Evolutionary conservation across 2,797 vertebrate species (phyloP).

Genomic region (Galago senegalensis): DNA sequence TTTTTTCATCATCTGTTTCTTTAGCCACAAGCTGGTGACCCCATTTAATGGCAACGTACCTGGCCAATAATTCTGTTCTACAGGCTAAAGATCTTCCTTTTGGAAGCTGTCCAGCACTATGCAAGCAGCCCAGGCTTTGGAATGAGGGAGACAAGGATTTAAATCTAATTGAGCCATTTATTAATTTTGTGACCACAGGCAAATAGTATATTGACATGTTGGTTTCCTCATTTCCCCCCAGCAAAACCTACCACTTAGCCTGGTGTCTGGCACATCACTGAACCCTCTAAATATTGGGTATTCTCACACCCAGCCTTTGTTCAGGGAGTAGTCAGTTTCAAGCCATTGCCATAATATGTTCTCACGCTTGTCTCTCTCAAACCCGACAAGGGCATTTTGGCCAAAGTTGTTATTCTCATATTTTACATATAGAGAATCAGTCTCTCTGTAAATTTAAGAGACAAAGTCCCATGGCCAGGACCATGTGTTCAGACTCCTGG

Average conservation of each 20-base stretch:
- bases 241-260: background rate
- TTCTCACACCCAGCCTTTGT: background rate
- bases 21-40: conserved; percentile 80
- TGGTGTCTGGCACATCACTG: background rate
- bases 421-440: background rate
- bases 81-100: background rate
- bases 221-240: background rate
- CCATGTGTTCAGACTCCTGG: background rate
- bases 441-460: background rate
- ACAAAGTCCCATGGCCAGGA: background rate
- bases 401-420: background rate
- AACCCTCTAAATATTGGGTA: background rate
- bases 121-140: background rate
- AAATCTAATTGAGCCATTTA: conserved; percentile 18
- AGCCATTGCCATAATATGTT: background rate
- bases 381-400: background rate
- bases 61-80: conserved; percentile 59
- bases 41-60: conserved; percentile 69
- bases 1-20: conserved; percentile 85
- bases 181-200: conserved; percentile 46
- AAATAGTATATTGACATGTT: conserved; percentile 18
- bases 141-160: background rate
- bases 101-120: background rate
- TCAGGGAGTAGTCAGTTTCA: background rate
- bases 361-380: background rate